Evolutionary conservation across 2,797 vertebrate genomes (phyloP), one percentile per base, ranked within the genome.

Genomic region (Xiphophorus birchmanni): DNA sequence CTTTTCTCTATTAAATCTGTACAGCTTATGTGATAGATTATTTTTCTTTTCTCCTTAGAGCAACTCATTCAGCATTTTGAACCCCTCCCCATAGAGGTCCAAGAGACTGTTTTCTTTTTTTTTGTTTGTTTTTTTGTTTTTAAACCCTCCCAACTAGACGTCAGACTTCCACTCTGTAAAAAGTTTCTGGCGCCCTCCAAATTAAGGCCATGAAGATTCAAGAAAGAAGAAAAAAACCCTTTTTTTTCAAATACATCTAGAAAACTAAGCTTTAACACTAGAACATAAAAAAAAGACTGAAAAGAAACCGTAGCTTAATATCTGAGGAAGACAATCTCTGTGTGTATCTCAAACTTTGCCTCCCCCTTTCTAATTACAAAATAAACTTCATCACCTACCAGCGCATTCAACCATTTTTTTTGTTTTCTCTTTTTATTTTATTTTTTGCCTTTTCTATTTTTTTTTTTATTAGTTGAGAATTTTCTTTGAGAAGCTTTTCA

Each of bases 201-300:
- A 98, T 98, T 98, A 99, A 99, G 97, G 97, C 98, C 98, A 97
- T 97, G 97, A 98, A 97, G 96, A 97, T 97, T 97, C 95, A 96
- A 97, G 96, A 97, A 97, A 97, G 81, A 86, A 95, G 44, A 85
- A 92, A 45, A 37, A 82, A 94, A 95, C 84, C 40, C 1, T 17
- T 77, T 73, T 23, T 26, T 85, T 90, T 96, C 96, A 97, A 72
- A 97, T 97, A 96, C 96, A 96, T 97, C 95, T 97, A 97, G 93
- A 96, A 96, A 97, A 95, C 87, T 96, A 95, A 96, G 95, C 95
- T 94, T 92, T 92, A 94, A 94, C 91, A 95, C 92, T 91, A 87
- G 78, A 96, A 95, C 93, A 92, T 93, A 95, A 96, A 95, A 94
- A 32, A 32, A 94, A 95, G 94, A 94, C 90, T 95, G 92, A 96